A percentile compares a stretch with the other conserved stretches of the same genome.
Conservation (phyloP, 2,888 invertebrate species). For the Cryptophagus acutangulus region DNA sequence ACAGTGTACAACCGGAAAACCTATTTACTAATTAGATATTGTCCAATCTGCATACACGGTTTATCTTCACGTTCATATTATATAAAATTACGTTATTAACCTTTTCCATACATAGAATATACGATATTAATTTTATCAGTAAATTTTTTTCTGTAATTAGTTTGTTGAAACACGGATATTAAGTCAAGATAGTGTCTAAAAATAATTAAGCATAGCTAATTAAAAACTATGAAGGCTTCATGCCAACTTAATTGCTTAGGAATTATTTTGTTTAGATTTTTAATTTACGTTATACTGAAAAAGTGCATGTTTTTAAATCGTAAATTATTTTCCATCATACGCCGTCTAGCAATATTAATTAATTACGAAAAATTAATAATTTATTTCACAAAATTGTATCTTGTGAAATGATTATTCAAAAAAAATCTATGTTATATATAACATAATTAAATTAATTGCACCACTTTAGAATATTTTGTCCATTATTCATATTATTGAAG, state of each 20-base stretch:
- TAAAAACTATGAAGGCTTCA: slow-evolving; percentile 11
- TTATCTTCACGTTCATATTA: neutral
- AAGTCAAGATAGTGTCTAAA: slow-evolving; percentile 16
- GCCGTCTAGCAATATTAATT: too few species aligned
- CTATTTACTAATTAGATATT: slow-evolving; percentile 44
- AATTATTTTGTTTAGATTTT: slow-evolving; percentile 5
- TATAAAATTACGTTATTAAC: neutral
- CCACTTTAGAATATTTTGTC: too few species aligned
- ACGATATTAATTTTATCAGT: neutral
- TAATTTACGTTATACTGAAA: too few species aligned
- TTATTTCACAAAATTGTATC: too few species aligned
- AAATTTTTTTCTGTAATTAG: neutral
- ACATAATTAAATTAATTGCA: too few species aligned
- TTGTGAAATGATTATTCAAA: too few species aligned
- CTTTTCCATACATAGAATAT: neutral
- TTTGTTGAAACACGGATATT: slow-evolving; percentile 11
- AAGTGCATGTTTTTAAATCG: too few species aligned
- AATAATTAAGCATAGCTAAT: slow-evolving; percentile 19
- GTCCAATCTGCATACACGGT: neutral
- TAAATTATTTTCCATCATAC: too few species aligned
- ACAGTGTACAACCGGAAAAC: slow-evolving; percentile 35
- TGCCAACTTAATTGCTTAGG: slow-evolving; percentile 2
- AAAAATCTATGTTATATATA: too few species aligned
- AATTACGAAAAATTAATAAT: too few species aligned
- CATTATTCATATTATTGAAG: too few species aligned